Evolutionary conservation across 2,888 invertebrate genomes (phyloP).

Genomic region (Entomobrya multifasciata): DNA sequence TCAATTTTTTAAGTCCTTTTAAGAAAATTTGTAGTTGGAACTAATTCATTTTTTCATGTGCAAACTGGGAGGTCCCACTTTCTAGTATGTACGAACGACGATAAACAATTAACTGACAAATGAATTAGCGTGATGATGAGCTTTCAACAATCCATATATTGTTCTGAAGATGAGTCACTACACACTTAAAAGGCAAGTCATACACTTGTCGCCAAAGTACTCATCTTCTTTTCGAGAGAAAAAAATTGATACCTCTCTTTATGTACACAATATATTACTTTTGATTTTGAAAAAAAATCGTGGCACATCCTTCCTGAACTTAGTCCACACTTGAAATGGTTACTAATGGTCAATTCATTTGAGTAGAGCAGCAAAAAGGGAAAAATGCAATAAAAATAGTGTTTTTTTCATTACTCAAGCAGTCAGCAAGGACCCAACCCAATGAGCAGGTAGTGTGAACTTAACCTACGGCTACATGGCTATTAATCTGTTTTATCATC

Average conservation of each 20-base stretch:
- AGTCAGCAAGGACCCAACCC: slow-evolving; percentile 63
- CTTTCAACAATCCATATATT: slow-evolving; percentile 13
- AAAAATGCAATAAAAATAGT: slow-evolving; percentile 54
- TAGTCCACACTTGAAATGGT: slow-evolving; percentile 64
- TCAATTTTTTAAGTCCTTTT: slow-evolving; percentile 31
- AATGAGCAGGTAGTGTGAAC: slow-evolving; percentile 64
- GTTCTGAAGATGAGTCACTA: slow-evolving; percentile 46
- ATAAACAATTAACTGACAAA: slow-evolving; percentile 16
- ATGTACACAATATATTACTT: slow-evolving; percentile 22
- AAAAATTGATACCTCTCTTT: slow-evolving; percentile 29
- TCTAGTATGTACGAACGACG: slow-evolving; percentile 32
- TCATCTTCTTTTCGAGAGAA: neutral
- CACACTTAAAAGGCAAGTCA: neutral
- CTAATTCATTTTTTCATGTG: slow-evolving; percentile 17
- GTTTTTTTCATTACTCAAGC: slow-evolving; percentile 32
- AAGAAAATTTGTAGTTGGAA: neutral
- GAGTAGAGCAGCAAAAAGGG: slow-evolving; percentile 61
- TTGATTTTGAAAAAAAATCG: slow-evolving; percentile 44
- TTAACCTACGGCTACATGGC: slow-evolving; percentile 60
- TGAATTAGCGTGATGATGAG: slow-evolving; percentile 10
- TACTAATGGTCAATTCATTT: slow-evolving; percentile 40
- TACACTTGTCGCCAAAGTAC: slow-evolving; percentile 43
- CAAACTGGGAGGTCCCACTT: slow-evolving; percentile 49
- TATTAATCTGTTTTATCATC: slow-evolving; percentile 6
- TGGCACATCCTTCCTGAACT: slow-evolving; percentile 72